Base-by-base conservation (phyloP, 2,797 vertebrate genomes). In the Gambusia yucatana region DNA sequence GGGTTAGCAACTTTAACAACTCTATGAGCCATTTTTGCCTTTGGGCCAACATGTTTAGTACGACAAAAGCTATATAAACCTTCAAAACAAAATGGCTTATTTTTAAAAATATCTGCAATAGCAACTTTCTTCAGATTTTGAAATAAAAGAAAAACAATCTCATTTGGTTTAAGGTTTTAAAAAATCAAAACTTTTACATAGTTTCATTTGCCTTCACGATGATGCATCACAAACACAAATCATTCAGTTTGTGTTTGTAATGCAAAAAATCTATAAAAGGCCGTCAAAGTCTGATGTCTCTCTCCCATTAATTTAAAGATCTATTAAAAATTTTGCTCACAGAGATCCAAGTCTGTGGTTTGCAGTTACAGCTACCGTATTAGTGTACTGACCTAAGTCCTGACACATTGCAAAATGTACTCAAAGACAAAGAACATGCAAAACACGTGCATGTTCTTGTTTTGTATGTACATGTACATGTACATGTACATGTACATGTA, bases 291-390 rank as follows among this genome's bases (percentile, higher is more conserved):
- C 17, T 39, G 36, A 17, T 36, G 1, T 39, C 61, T 65, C 61
- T 39, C 7, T 2, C 17, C 6, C 9, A 44, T n/a, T 59, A 52
- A 39, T 69, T 43, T 44, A 72, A 48, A 72, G 20, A 25, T 65
- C 17, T 69, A 48, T 22, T 70, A 65, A 52, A 75, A 74, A 77
- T 76, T 81, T 88, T 47, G 85, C 81, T n/a, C 55, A 75, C 73
- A 67, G 41, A 83, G 79, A 79, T 67, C 72, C 72, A 39, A 82
- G 43, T 73, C 67, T 69, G 50, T 28, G 14, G 63, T 78, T 67
- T 52, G 61, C n/a, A 80, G 83, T 80, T 44, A 81, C 44, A 73
- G 71, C 44, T 65, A 57, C 25, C 43, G 9, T 55, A n/a, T 61
- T 52, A 47, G n/a, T 61, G 36, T 48, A 73, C 8, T 43, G 25